These are phyloP conservation scores for Lordiphosa collinella DNA, from an alignment of 1,140 invertebrate genomes.

Conservation along the genomic window DNA sequence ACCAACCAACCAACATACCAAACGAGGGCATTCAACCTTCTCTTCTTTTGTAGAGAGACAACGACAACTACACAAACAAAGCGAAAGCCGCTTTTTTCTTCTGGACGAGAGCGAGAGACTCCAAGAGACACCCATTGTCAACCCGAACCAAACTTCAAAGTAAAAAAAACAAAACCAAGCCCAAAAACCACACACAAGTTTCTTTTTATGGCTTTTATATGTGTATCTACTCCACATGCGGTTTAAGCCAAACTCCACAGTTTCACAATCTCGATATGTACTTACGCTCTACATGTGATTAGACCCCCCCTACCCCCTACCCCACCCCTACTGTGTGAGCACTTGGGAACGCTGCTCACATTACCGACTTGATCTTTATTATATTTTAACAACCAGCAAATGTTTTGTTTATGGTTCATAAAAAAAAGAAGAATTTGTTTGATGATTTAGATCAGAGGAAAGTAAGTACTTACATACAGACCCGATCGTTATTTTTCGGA, in stretches of 20 bases:
- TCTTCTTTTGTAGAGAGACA: slow-evolving; percentile 29
- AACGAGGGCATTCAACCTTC: slow-evolving; percentile 66
- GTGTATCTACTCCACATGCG: neutral
- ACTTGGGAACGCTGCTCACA: too few relatives aligned
- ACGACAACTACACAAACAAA: neutral
- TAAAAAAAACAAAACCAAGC: neutral
- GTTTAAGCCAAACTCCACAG: slow-evolving; percentile 1
- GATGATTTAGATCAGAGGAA: too few relatives aligned
- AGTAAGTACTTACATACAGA: too few relatives aligned
- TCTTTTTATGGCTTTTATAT: slow-evolving; percentile 1
- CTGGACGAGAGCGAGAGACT: neutral
- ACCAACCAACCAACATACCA: slow-evolving; percentile 9
- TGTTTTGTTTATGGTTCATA: slow-evolving; percentile 4
- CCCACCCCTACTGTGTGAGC: neutral
- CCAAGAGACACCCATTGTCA: slow-evolving; percentile 11
- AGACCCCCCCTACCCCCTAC: neutral
- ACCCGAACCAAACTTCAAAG: neutral
- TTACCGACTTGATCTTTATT: slow-evolving; percentile 9
- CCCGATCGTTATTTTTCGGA: too few relatives aligned
- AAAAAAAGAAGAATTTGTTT: neutral
- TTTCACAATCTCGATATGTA: slow-evolving; percentile 6
- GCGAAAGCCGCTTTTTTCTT: slow-evolving; percentile 30
- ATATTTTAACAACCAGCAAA: slow-evolving; percentile 8
- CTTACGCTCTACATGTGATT: neutral
- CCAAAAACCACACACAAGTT: neutral